Percentiles rank a stretch among this genome's conserved stretches.
Conservation (phyloP, 2,888 invertebrate genomes). For the Ophion ellenae region DNA sequence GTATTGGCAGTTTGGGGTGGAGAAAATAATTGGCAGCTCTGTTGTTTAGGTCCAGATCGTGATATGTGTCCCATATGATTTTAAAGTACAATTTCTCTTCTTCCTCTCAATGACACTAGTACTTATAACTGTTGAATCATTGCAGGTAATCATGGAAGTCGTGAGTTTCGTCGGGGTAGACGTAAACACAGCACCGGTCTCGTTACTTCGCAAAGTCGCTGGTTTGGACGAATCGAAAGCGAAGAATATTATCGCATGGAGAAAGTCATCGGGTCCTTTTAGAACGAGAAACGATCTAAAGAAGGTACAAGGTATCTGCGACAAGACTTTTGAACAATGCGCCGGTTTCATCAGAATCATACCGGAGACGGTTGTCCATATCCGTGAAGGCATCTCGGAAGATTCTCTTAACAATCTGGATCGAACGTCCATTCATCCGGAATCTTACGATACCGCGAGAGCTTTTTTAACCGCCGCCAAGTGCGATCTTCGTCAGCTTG, state of each 20-base stretch:
- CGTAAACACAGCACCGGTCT: constrained; percentile 93
- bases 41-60: too few species aligned
- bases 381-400: background rate
- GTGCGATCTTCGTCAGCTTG: constrained; percentile 77
- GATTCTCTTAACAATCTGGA: constrained; percentile 85
- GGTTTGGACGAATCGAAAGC: constrained; percentile 92
- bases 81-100: background rate
- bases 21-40: too few species aligned
- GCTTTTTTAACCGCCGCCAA: constrained; percentile 84
- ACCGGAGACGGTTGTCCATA: constrained; percentile 80
- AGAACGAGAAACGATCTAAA: constrained; percentile 90
- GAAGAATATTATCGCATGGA: constrained; percentile 90
- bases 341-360: constrained; percentile 92
- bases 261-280: constrained; percentile 90
- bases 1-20: background rate
- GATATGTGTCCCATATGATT: too few species aligned
- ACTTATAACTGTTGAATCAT: background rate
- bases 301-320: constrained; percentile 92
- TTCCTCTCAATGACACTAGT: background rate
- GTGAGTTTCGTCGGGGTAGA: constrained; percentile 98
- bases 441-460: constrained; percentile 91
- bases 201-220: constrained; percentile 92
- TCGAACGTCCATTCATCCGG: constrained; percentile 96
- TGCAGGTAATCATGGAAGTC: constrained; percentile 91
- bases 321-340: constrained; percentile 94